Base-by-base conservation (phyloP, 2,113 vertebrate species). In the Camelus dromedarius region DNA sequence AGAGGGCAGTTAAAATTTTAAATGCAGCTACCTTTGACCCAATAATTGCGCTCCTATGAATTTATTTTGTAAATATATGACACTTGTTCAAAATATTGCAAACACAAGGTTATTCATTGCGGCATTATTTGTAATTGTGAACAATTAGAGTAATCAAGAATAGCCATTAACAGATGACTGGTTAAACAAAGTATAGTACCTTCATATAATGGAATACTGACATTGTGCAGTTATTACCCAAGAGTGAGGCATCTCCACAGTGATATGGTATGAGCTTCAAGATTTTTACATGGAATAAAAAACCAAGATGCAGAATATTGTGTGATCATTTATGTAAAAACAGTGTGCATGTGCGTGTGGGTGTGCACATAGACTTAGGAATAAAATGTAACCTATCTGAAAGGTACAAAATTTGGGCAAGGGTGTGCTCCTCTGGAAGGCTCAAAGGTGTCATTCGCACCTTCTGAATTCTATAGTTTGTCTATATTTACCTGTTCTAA, bases 71-170 rank as follows among this genome's bases (percentile, higher is more conserved):
- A 62, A 70, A 52, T 14, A 42, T 9, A 30, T 1, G 48, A 58
- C 32, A 28, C 42, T 83, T 83, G 6, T 54, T 92, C 38, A 83
- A 89, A 94, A 62, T 46, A 60, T 76, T 10, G 0, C 7, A 18
- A 30, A 20, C 20, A 38, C 70, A 52, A n/a, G 32, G 16, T 46
- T 83, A 77, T 69, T 87, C 22, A 52, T 15, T 58, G 28, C 60
- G 38, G 13, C 42, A 85, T 89, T 67, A 42, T 73, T 52, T 84
- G 24, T 90, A 62, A 42, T 56, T 50, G 58, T 50, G 46, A 94
- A 89, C 20, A 76, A 38, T 77, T 72, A 46, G 26, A 30, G 83
- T 58, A 91, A 91, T 28, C 26, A 10, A 64, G 32, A 64, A 58
- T 50, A 62, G 20, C 24, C 28, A 79, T 28, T 70, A 35, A n/a